A percentile compares a stretch with the other conserved stretches of the same genome.
Evolutionary conservation across 2,797 vertebrate genomes (phyloP).

Genomic region (Phalloptychus januarius): DNA sequence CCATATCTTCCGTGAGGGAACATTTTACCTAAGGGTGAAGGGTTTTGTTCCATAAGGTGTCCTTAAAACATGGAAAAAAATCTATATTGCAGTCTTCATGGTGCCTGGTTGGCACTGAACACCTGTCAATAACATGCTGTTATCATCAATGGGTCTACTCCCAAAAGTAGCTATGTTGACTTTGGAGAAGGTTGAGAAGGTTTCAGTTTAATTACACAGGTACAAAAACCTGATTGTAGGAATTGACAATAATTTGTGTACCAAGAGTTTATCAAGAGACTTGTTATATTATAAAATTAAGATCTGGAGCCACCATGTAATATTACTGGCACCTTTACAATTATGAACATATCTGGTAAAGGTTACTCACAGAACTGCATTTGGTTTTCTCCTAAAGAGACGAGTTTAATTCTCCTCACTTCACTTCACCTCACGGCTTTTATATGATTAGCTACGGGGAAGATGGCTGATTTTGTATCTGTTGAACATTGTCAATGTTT

Average conservation of each 20-base stretch:
- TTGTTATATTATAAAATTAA: not conserved
- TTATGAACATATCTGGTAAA: not conserved
- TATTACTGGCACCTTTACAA: not conserved
- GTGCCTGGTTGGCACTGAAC: constrained; percentile 25
- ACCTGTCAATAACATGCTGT: not conserved
- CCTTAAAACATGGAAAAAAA: constrained; percentile 51
- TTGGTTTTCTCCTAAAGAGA: not conserved
- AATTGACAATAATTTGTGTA: not conserved
- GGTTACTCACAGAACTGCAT: not conserved
- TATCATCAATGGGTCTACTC: not conserved
- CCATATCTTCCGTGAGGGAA: constrained; percentile 58
- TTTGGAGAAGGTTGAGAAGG: not conserved
- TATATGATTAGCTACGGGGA: not conserved
- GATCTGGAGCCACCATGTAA: not conserved
- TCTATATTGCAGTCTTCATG: constrained; percentile 4
- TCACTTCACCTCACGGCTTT: not conserved
- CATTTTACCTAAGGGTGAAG: constrained; percentile 71
- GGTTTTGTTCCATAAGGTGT: constrained; percentile 57
- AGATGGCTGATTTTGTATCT: not conserved
- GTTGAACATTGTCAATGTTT: not conserved
- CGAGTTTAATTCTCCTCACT: not conserved
- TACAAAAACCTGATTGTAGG: not conserved
- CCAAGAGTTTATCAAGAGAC: not conserved
- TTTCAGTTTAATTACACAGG: not conserved
- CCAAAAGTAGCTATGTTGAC: not conserved